phyloP scores from a whole-genome alignment of 2,797 vertebrate species.

The Nannoperca australis region DNA sequence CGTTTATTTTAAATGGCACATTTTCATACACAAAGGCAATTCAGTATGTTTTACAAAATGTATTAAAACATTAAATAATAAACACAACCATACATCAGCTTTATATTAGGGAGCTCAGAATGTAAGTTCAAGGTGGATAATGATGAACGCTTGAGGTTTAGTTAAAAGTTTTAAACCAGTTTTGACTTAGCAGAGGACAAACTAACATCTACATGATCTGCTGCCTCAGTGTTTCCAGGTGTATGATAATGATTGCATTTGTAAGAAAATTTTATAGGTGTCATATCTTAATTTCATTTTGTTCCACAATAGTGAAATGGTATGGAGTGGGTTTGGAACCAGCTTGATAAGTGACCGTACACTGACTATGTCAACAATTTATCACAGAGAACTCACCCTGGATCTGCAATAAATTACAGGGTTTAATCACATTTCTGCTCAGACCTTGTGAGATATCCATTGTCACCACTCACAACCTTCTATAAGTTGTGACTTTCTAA shows the following conservation, averaged over 20 bases:
- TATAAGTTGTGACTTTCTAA: neutral
- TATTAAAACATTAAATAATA: conserved; percentile 5
- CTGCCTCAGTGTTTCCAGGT: neutral
- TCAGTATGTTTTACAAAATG: too few species aligned
- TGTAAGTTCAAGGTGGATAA: neutral
- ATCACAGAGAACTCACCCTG: neutral
- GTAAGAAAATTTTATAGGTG: neutral
- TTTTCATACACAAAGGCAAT: too few species aligned
- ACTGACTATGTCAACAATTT: neutral
- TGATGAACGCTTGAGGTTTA: neutral
- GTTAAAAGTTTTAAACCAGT: neutral
- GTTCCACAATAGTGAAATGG: neutral
- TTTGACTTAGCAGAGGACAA: neutral
- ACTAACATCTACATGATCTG: neutral
- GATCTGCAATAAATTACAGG: neutral
- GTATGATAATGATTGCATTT: neutral
- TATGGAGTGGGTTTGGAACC: neutral
- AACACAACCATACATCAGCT: neutral
- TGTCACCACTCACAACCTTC: neutral
- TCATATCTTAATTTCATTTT: neutral
- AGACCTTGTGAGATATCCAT: neutral
- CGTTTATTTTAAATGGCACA: neutral
- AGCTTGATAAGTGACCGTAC: neutral
- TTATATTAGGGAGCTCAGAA: neutral
- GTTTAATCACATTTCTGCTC: conserved; percentile 1